These are phyloP conservation scores for Nansenia antarctica DNA, from an alignment of 2,113 vertebrate species.

Conservation along the genomic window DNA sequence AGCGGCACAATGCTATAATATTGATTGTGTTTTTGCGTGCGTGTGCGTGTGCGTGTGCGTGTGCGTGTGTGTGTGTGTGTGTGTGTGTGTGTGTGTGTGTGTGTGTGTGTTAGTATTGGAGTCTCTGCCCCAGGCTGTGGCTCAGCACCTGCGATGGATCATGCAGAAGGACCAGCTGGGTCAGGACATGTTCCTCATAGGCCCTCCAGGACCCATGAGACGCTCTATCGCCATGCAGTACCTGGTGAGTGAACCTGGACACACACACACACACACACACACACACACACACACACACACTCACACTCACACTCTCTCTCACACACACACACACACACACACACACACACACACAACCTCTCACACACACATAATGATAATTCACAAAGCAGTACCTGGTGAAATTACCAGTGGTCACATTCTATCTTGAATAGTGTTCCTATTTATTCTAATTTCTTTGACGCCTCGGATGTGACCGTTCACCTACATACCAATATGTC, in stretches of 20 bases:
- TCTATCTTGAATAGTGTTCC: no score
- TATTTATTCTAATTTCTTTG: no score
- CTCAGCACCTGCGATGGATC: constrained; percentile 94
- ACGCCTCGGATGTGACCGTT: no score
- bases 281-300: no score
- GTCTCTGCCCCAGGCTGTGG: constrained; percentile 80
- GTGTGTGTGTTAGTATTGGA: constrained; percentile 80
- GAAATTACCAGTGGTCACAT: no score
- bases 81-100: not conserved
- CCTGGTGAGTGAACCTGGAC: constrained; percentile 83
- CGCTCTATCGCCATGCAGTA: constrained; percentile 98
- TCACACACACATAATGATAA: not conserved
- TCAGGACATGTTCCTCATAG: constrained; percentile 96
- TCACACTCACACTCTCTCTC: no score
- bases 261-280: no score
- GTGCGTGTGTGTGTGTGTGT: not conserved
- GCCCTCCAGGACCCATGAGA: constrained; percentile 92
- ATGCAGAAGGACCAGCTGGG: constrained; percentile 98
- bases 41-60: not conserved
- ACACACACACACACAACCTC: no score
- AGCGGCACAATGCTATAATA: no score
- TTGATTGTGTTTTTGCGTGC: not conserved
- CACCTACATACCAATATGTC: no score
- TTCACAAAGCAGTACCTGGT: not conserved
- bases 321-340: no score